Conservation (phyloP, 2,113 vertebrate species). For the Todiramphus saurophagus region DNA sequence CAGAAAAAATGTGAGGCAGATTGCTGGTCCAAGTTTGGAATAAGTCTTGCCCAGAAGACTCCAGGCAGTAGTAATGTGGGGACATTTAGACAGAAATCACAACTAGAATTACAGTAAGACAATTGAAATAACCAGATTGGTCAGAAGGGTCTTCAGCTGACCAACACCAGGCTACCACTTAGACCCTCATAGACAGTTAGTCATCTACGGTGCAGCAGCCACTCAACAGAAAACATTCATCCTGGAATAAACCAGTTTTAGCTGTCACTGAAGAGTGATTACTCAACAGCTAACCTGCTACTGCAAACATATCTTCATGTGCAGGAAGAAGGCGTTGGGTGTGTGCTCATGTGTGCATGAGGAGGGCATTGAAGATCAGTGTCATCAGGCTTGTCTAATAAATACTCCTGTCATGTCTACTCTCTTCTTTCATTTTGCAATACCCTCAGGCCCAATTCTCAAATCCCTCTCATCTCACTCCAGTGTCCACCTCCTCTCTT, state of each 20-base stretch:
- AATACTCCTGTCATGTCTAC: neutral
- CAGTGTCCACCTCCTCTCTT: neutral
- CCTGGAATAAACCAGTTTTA: neutral
- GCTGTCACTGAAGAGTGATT: neutral
- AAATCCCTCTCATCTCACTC: neutral
- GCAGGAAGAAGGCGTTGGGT: neutral
- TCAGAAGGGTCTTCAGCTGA: neutral
- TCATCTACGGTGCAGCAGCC: neutral
- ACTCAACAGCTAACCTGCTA: neutral
- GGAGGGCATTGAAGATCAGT: neutral
- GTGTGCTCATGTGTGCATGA: neutral
- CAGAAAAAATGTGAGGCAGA: neutral
- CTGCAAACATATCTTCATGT: neutral
- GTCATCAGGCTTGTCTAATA: slow-evolving; percentile 6
- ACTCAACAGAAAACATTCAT: neutral
- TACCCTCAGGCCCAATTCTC: neutral
- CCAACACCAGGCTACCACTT: neutral
- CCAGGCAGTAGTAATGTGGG: neutral
- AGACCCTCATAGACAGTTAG: neutral
- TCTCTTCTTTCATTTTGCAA: neutral
- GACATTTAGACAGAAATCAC: neutral
- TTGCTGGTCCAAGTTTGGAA: neutral
- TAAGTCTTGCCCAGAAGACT: neutral
- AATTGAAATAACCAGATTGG: neutral
- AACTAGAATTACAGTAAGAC: neutral